Evolutionary conservation across 2,113 vertebrate species (phyloP), one percentile per base, ranked within the genome.

Genomic region (Pterocles orientalis): DNA sequence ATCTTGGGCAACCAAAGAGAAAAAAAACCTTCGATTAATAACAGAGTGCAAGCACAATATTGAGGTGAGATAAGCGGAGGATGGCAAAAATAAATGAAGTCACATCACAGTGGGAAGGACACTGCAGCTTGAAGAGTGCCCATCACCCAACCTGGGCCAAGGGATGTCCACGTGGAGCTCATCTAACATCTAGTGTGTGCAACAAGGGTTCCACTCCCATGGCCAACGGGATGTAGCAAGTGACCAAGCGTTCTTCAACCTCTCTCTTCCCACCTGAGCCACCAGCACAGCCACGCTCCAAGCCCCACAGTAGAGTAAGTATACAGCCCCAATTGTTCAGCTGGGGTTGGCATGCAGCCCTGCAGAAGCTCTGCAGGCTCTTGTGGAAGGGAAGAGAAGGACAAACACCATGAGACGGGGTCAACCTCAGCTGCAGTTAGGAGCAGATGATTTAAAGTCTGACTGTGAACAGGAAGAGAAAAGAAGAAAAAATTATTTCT

Each of bases 241-340:
- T 25, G 29, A 25, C 2, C 14, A 14, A 64, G 14, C 2, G 23
- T 36, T n/a, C 29, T 43, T 70, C 12, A 7, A 25, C 2, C 3
- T 70, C 29, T 48, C 28, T 18, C 34, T 61, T 77, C 53, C 13
- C 53, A 33, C 41, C 31, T 9, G 6, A 61, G 34, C 26, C 45
- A 45, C 4, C 26, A 31, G 6, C 19, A 10, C 9, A 71, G 18
- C 14, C 2, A 0, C 20, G 18, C 31, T 31, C 41, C 11, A 34
- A 68, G 21, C 7, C 14, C 18, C 39, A n/a, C 0, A 1, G 28
- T 1, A 3, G 10, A 16, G 6, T 62, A 29, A 36, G 28, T 1
- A 7, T 18, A 48, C 10, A 64, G 31, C 17, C 50, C 8, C 64
- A 68, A 1, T 6, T 23, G 14, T 18, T 72, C 18, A 68, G 11